These are phyloP conservation scores for Aphaenogaster floridana DNA, from an alignment of 1,140 invertebrate genomes.

Conservation along the genomic window DNA sequence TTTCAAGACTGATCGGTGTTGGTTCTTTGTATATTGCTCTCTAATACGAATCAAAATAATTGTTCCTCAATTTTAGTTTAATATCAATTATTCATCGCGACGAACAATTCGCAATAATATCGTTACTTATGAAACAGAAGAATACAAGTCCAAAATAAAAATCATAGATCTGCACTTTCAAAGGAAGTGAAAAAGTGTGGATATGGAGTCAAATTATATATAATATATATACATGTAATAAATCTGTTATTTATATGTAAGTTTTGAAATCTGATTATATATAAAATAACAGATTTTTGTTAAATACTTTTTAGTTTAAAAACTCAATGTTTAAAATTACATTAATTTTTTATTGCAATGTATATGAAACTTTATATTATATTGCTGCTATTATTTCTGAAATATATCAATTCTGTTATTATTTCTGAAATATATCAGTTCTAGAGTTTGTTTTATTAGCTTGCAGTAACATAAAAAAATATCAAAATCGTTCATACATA, in stretches of 20 bases:
- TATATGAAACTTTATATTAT: neutral
- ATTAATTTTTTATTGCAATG: neutral
- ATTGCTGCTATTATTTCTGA: neutral
- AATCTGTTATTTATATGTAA: neutral
- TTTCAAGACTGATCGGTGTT: constrained; percentile 85
- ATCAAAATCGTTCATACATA: neutral
- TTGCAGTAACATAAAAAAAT: neutral
- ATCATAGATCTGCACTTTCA: neutral
- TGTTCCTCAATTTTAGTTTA: constrained; percentile 23
- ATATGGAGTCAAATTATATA: neutral
- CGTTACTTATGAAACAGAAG: neutral
- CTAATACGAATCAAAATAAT: constrained; percentile 49
- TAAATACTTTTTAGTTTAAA: neutral
- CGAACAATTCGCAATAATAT: constrained; percentile 10
- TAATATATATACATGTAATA: neutral
- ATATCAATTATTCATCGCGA: neutral
- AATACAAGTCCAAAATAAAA: constrained; percentile 9
- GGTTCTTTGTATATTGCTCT: constrained; percentile 82
- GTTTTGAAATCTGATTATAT: neutral
- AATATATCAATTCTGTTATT: neutral
- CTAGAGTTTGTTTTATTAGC: neutral
- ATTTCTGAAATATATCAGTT: neutral
- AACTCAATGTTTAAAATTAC: neutral
- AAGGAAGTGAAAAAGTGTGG: neutral
- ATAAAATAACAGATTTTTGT: neutral